Evolutionary conservation across 1,140 invertebrate genomes (phyloP).

Genomic region (Drepana arcuata): DNA sequence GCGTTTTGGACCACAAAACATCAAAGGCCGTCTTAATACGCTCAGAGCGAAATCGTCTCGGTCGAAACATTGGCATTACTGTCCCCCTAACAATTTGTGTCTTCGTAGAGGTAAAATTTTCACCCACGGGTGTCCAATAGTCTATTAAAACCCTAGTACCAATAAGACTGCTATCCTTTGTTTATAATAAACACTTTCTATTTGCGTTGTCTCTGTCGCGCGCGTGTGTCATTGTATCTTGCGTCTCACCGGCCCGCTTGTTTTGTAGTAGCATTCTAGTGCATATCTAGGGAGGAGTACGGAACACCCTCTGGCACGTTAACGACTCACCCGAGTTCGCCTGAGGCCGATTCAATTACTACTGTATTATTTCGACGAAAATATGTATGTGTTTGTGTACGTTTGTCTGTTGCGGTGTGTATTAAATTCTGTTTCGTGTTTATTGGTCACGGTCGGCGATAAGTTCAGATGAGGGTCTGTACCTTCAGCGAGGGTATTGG

Average conservation of each 20-base stretch:
- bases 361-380: conserved; percentile 68
- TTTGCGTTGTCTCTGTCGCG: conserved; percentile 26
- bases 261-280: conserved; percentile 56
- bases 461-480: conserved; percentile 59
- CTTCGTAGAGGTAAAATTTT: conserved; percentile 61
- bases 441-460: conserved; percentile 61
- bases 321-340: conserved; percentile 61
- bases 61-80: conserved; percentile 43
- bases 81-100: conserved; percentile 45
- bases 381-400: conserved; percentile 65
- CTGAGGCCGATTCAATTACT: conserved; percentile 70
- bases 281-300: conserved; percentile 54
- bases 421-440: conserved; percentile 67
- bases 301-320: conserved; percentile 64
- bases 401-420: conserved; percentile 57
- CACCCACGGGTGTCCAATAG: conserved; percentile 58
- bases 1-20: conserved; percentile 58
- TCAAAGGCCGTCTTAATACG: conserved; percentile 66
- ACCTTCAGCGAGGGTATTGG: no score
- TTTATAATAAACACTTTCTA: conserved; percentile 69
- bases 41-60: conserved; percentile 58
- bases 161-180: conserved; percentile 69
- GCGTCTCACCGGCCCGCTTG: conserved; percentile 30
- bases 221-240: conserved; percentile 7
- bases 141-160: conserved; percentile 67